Conservation (phyloP, 2,797 vertebrate genomes). For the Gorsachius magnificus region DNA sequence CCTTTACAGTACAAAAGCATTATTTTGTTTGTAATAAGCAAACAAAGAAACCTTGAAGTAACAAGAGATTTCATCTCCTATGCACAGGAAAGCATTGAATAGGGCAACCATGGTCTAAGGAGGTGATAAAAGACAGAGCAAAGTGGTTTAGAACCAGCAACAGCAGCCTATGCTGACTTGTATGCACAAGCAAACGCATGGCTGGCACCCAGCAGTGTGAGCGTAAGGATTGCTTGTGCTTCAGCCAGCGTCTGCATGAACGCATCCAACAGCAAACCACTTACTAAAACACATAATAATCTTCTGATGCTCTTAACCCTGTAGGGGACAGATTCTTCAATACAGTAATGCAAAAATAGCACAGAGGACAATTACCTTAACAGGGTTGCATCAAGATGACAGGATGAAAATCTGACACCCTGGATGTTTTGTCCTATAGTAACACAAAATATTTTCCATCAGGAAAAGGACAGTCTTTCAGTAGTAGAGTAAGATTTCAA, state of each 20-base stretch:
- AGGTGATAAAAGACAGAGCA: background rate
- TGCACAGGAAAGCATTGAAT: background rate
- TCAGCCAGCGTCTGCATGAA: background rate
- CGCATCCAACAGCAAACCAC: background rate
- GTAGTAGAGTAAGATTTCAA: background rate
- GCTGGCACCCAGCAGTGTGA: background rate
- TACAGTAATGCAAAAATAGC: fast-evolving
- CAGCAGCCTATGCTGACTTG: background rate
- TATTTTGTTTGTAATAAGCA: background rate
- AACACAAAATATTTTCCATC: background rate
- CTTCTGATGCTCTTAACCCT: background rate
- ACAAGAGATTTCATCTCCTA: background rate
- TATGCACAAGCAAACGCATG: fast-evolving
- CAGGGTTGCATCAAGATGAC: fast-evolving
- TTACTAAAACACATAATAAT: background rate
- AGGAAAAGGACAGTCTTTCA: background rate
- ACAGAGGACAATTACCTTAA: background rate
- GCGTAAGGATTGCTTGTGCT: background rate
- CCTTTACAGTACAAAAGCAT: background rate
- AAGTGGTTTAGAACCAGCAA: background rate
- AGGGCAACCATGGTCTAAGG: background rate
- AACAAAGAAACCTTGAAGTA: background rate
- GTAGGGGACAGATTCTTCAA: background rate
- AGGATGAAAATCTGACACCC: background rate
- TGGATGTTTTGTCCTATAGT: background rate